These are phyloP conservation scores for Chunga burmeisteri DNA, from an alignment of 2,113 vertebrate species.

Conservation along the genomic window DNA sequence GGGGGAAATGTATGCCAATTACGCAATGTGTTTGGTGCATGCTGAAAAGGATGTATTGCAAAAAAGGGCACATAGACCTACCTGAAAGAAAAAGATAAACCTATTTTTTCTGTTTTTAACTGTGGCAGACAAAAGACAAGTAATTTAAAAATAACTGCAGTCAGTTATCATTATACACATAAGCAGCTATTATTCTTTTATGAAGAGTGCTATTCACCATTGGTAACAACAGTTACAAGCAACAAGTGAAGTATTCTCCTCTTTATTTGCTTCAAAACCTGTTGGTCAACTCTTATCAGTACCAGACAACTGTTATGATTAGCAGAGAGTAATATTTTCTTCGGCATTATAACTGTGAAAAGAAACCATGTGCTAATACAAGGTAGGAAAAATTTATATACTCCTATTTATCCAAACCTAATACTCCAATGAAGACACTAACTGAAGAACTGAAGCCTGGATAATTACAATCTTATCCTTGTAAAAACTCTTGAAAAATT, in stretches of 20 bases:
- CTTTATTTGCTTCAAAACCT: neutral
- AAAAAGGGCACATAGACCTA: neutral
- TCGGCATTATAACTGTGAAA: neutral
- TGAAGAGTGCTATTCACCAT: neutral
- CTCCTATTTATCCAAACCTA: neutral
- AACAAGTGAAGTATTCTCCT: neutral
- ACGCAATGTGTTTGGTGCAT: neutral
- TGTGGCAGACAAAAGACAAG: neutral
- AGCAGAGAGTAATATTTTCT: neutral
- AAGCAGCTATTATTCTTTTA: neutral
- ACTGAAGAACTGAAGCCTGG: neutral
- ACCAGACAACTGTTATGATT: neutral
- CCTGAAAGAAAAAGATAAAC: slow-evolving; percentile 33
- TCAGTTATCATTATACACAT: neutral
- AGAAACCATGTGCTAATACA: neutral
- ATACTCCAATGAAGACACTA: neutral
- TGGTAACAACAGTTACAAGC: neutral
- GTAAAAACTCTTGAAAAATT: neutral
- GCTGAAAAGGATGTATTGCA: neutral
- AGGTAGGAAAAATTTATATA: neutral
- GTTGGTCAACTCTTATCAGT: neutral
- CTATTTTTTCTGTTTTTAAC: neutral
- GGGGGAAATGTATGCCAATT: neutral
- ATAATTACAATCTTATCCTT: neutral
- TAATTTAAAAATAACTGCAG: neutral